A percentile compares a stretch with the other conserved stretches of the same genome.
Conservation (phyloP, 2,797 vertebrate species). For the Austrolebias charrua region DNA sequence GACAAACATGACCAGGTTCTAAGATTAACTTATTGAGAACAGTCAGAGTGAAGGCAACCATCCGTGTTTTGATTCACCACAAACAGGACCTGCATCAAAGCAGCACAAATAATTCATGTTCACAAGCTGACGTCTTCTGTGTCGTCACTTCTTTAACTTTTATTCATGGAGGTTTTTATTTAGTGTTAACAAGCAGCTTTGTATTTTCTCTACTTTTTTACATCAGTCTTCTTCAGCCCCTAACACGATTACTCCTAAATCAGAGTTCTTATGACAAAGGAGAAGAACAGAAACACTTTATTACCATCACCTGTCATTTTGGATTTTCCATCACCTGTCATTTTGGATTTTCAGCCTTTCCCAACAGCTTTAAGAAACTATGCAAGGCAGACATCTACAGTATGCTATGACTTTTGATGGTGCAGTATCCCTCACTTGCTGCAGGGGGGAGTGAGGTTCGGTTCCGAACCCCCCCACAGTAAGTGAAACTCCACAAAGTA, state of each 20-base stretch:
- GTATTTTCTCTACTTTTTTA: neutral
- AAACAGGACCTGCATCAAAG: constrained; percentile 27
- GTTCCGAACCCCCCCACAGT: too few species aligned
- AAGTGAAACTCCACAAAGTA: too few species aligned
- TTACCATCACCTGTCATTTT: too few species aligned
- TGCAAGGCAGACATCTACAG: too few species aligned
- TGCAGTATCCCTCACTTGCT: too few species aligned
- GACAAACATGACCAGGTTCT: constrained; percentile 31
- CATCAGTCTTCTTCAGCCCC: neutral
- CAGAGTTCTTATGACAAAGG: too few species aligned
- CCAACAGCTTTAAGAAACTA: too few species aligned
- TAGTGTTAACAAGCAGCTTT: constrained; percentile 10
- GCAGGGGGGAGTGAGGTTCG: too few species aligned
- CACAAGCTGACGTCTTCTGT: constrained; percentile 32
- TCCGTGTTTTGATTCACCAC: constrained; percentile 53
- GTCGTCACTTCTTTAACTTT: constrained; percentile 12
- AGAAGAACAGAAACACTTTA: too few species aligned
- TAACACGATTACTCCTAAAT: neutral
- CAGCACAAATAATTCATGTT: constrained; percentile 50
- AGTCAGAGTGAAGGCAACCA: constrained; percentile 3
- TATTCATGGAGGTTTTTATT: constrained; percentile 20
- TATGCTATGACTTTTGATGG: too few species aligned
- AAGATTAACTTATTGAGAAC: constrained; percentile 33
- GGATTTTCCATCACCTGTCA: too few species aligned
- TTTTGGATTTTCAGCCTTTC: too few species aligned